Evolutionary conservation across 2,888 invertebrate genomes (phyloP), one percentile per base, ranked within the genome.

Genomic region (Acholoe squamosa): DNA sequence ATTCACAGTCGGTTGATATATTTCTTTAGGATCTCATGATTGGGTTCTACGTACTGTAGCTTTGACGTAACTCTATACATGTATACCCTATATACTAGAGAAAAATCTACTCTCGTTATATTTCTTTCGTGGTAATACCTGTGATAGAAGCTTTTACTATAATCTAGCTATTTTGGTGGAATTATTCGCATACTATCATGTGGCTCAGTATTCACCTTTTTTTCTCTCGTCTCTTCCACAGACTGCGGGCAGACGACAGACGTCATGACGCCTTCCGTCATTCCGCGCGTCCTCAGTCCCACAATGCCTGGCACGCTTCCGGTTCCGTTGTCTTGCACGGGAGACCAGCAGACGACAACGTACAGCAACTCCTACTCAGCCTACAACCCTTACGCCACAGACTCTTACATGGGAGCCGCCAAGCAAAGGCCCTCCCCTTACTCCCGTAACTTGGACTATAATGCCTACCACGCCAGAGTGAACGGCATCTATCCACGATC

Each of bases 361-460:
- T 90, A 90, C 84, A 84, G 7, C 22, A 84, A 94, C 91, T 91
- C 91, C 71, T 93, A 93, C 91, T 43, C 91, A 5, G 93, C 93
- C 91, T 95, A 94, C 90, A 92, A 93, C 25, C 93, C 94, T 31
- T 95, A 95, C 91, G 92, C 93, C 34, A 93, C 94, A 71, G 94
- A 94, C 91, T 92, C 94, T 0, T 95, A 95, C 91, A 93, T 94
- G 91, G 93, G 93, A 92, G 92, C 94, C 14, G 94, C 84, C 19
- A 91, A 92, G 61, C 43, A 89, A 16, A 43, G 95, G n/a, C 93
- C 94, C 22, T 92, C 94, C 12, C 95, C 95, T 25, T 95, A 95
- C 92, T 91, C 93, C 14, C 91, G 94, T 31, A 93, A 94, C 43
- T 92, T 94, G 92, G 95, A 95, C 89, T 95, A 95, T 89, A 89